phyloP scores from a whole-genome alignment of 2,113 vertebrate species.

The Zosterops borbonicus region DNA sequence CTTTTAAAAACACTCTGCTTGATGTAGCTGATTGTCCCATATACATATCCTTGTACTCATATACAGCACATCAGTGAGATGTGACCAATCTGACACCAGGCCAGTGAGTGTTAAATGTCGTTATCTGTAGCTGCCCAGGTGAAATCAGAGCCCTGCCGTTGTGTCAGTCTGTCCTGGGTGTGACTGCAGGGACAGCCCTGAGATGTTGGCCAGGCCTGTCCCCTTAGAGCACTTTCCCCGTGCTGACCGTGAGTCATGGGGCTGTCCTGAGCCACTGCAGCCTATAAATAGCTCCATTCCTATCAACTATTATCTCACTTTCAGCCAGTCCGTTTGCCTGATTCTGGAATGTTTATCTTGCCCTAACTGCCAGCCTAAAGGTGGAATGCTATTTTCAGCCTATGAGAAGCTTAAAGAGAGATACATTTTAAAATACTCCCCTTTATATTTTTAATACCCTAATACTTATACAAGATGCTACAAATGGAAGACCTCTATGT shows the following conservation, averaged over 20 bases:
- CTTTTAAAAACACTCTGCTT: not conserved
- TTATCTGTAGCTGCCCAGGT: not conserved
- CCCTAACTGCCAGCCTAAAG: not conserved
- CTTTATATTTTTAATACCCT: not conserved
- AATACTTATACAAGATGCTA: not conserved
- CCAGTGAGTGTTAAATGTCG: not conserved
- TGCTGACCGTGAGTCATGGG: not conserved
- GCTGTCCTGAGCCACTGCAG: not conserved
- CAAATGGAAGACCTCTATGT: not conserved
- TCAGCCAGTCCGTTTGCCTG: not conserved
- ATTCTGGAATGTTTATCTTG: conserved; percentile 13
- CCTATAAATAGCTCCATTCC: conserved; percentile 15
- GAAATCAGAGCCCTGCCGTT: not conserved
- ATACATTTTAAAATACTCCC: not conserved
- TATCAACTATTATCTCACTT: conserved; percentile 6
- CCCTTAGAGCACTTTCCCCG: not conserved
- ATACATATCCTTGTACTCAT: too few relatives aligned
- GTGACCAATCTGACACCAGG: not conserved
- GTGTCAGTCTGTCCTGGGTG: rapidly evolving
- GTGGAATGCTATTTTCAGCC: not conserved
- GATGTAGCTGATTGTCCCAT: not conserved
- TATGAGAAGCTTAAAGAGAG: not conserved
- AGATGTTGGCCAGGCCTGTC: not conserved
- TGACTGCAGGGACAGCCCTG: not conserved
- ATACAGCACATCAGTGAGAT: not conserved